Conservation (phyloP, 2,113 vertebrate genomes). For the Rhinoptilus africanus region DNA sequence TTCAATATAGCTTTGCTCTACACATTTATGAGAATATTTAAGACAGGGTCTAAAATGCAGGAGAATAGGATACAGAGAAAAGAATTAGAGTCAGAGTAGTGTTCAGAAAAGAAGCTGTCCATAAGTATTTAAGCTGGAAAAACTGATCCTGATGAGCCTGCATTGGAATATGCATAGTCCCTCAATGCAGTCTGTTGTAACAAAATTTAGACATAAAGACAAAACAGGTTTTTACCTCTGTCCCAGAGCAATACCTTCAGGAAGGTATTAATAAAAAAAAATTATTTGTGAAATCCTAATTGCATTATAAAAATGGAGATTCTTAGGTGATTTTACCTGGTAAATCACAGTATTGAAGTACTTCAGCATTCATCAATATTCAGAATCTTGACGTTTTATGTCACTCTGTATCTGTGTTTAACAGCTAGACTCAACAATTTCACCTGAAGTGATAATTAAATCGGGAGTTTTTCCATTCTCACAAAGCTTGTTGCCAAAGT, state of each 20-base stretch:
- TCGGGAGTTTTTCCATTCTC: neutral
- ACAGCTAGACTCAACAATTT: neutral
- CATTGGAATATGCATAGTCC: neutral
- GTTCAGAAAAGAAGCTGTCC: neutral
- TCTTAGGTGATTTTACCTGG: neutral
- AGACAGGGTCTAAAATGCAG: neutral
- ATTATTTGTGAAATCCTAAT: neutral
- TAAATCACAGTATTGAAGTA: neutral
- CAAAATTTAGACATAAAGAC: neutral
- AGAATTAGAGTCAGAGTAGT: neutral
- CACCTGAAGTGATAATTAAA: neutral
- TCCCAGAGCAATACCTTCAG: neutral
- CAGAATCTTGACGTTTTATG: neutral
- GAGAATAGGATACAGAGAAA: neutral
- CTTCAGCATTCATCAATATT: neutral
- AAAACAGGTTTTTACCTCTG: neutral
- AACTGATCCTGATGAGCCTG: neutral
- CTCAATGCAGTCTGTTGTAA: neutral
- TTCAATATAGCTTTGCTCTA: neutral
- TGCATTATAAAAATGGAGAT: neutral
- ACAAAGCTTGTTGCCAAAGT: neutral
- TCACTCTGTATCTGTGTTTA: neutral
- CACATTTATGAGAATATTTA: neutral
- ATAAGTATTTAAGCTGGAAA: neutral
- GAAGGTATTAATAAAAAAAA: neutral